These are phyloP conservation scores for Salminus brasiliensis DNA, from an alignment of 2,113 vertebrate genomes.

Conservation along the genomic window DNA sequence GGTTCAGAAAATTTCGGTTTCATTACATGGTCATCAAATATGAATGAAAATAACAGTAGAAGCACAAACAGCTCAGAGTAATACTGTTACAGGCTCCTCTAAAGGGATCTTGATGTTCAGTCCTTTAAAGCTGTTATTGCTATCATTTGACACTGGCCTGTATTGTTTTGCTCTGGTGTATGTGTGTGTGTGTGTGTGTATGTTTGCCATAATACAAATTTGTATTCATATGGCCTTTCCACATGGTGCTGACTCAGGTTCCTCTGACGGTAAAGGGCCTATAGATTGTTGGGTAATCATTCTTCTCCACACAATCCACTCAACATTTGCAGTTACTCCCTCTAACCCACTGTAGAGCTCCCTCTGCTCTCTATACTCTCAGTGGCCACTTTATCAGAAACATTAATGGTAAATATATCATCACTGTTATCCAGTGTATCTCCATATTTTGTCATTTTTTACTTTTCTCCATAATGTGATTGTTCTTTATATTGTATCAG, in stretches of 20 bases:
- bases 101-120: neutral
- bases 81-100: neutral
- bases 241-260: neutral
- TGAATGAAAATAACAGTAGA: neutral
- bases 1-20: neutral
- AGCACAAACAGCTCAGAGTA: neutral
- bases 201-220: neutral
- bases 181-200: neutral
- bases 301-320: neutral
- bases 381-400: neutral
- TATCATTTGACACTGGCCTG: neutral
- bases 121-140: neutral
- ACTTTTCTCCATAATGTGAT: no score
- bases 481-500: no score
- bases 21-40: slow-evolving; percentile 10
- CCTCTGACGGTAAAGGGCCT: neutral
- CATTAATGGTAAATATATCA: no score
- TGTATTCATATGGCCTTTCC: neutral
- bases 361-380: neutral
- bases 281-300: neutral
- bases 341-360: neutral
- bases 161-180: neutral
- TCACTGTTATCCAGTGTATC: no score
- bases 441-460: no score
- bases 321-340: neutral